Evolutionary conservation across 2,888 invertebrate genomes (phyloP), one percentile per base, ranked within the genome.

Genomic region (Bhutanitis thaidina): DNA sequence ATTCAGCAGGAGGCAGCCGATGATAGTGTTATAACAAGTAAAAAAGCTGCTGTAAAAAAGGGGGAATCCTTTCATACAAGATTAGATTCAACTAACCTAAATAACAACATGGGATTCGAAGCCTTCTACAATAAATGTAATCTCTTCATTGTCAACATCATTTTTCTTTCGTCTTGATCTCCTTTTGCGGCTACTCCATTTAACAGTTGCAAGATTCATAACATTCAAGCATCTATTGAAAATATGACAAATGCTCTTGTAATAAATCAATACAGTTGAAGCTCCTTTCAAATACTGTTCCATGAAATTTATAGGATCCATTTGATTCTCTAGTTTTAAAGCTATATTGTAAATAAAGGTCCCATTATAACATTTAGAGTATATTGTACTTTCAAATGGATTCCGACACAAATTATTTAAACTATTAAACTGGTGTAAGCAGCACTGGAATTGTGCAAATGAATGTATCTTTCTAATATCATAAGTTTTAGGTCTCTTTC

Each of bases 291-390:
- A 60, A 55, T 90, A 90, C 45, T 90, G 76, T 29, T 87, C 76
- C 1, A 94, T 68, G 66, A 92, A 93, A 35, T 64, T 67, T 20
- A 81, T 73, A 0, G 93, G 78, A 62, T 93, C 88, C 0, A 69
- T 55, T 15, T 93, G 91, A 55, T 84, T 89, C 54, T 90, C 91
- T 41, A 95, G 85, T 75, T 92, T 91, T 25, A 80, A 76, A 52
- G 92, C 92, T 20, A 94, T 77, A 80, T 96, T 96, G 64, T 95
- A 96, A 0, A 94, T 71, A 74, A 95, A 93, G 0, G 94, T 94
- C 0, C 96, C 95, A 75, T 94, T 94, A 59, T 91, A 95, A 55
- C 92, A 85, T 62, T 92, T 91, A n/a, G 91, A 91, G 65, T 93
- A 90, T 32, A 86, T 78, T 35, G 92, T 90, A 57, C 82, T 75